Percentiles rank a stretch among this genome's conserved stretches.
phyloP scores from a whole-genome alignment of 1,140 invertebrate species.

The Drosophila lacertosa region DNA sequence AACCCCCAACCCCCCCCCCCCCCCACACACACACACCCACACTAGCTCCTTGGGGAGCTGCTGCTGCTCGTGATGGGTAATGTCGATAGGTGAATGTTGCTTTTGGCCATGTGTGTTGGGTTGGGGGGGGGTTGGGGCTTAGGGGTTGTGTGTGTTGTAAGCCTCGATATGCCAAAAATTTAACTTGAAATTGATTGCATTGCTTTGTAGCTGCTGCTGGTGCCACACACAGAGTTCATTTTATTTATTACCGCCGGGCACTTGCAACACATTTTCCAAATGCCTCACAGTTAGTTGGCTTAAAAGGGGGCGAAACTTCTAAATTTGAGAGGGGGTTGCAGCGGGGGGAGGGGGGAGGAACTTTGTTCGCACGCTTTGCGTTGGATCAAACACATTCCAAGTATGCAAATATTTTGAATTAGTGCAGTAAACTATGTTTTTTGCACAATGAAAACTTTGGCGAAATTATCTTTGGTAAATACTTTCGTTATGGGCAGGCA shows the following conservation, averaged over 20 bases:
- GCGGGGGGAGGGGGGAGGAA: not conserved
- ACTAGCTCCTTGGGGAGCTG: slow-evolving; percentile 19
- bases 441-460: too few relatives aligned
- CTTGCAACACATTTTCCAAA: slow-evolving; percentile 65
- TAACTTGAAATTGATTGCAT: slow-evolving; percentile 52
- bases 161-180: slow-evolving; percentile 51
- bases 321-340: too few relatives aligned
- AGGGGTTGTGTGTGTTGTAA: not conserved
- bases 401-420: slow-evolving; percentile 25
- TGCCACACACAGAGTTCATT: slow-evolving; percentile 44
- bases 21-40: not conserved
- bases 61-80: slow-evolving; percentile 27
- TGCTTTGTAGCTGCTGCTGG: slow-evolving; percentile 32
- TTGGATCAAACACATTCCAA: slow-evolving; percentile 73
- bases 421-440: slow-evolving; percentile 7
- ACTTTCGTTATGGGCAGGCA: too few relatives aligned
- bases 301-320: too few relatives aligned
- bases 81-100: slow-evolving; percentile 37
- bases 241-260: slow-evolving; percentile 70
- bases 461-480: too few relatives aligned
- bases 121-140: slow-evolving; percentile 1
- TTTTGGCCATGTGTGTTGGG: slow-evolving; percentile 11
- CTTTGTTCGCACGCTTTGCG: slow-evolving; percentile 71
- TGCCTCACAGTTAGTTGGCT: slow-evolving; percentile 36
- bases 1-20: too few relatives aligned